Percentiles rank a stretch among this genome's conserved stretches.
Evolutionary conservation across 2,113 vertebrate genomes (phyloP).

Genomic region (Podiceps cristatus): DNA sequence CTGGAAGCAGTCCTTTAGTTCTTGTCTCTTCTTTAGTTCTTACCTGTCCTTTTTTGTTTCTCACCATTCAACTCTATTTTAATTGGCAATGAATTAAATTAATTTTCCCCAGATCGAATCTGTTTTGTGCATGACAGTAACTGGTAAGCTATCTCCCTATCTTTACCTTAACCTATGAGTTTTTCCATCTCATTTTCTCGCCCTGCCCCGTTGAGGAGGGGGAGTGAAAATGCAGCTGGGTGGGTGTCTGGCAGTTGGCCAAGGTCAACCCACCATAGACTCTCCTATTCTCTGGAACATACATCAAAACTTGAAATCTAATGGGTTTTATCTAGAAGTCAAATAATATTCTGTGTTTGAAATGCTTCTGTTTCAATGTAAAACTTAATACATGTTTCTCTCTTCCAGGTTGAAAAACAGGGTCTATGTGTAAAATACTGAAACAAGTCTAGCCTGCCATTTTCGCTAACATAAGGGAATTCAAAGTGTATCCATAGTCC

Average conservation of each 20-base stretch:
- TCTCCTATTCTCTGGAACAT: background rate
- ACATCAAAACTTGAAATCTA: background rate
- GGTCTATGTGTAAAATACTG: background rate
- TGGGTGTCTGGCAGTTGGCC: background rate
- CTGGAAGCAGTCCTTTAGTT: background rate
- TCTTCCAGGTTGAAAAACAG: background rate
- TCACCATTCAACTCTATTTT: background rate
- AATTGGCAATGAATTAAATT: background rate
- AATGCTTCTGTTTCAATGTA: background rate
- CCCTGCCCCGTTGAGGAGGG: background rate
- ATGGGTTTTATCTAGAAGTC: background rate
- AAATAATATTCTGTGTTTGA: background rate
- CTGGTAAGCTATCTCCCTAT: fast-evolving
- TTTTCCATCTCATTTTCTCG: background rate
- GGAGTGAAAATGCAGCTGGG: background rate
- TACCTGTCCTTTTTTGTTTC: background rate
- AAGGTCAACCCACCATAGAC: background rate
- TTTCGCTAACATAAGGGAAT: background rate
- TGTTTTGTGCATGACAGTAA: background rate
- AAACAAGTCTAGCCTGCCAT: background rate
- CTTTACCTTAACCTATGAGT: fast-evolving
- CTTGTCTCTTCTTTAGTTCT: too few species aligned
- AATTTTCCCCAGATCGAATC: background rate
- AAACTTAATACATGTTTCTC: background rate
- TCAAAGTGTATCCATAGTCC: background rate